Base-by-base conservation (phyloP, 2,797 vertebrate genomes). In the Clarias laeviceps region DNA sequence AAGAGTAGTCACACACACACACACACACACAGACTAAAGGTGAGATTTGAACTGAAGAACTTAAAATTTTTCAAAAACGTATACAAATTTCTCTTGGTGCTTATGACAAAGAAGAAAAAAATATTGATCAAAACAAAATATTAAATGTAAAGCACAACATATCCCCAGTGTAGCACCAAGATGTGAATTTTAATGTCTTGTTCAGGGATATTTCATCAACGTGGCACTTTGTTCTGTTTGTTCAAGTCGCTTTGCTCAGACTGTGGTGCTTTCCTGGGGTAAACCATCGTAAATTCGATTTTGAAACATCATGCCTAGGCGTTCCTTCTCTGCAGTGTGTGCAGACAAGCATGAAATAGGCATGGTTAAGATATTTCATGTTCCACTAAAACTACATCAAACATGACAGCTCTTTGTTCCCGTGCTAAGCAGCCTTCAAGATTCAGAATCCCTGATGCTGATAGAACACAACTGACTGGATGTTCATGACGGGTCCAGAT, bases 261-360 rank as follows among this genome's bases (percentile, higher is more conserved):
- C 73, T 24, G 57, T 24, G 22, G 11, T 57, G 76, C 24, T 61
- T 59, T 34, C n/a, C 56, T n/a, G 76, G 62, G 57, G 76, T 37
- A 79, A 62, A 79, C 90, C 88, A 90, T 82, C 88, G 87, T 88
- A 91, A 92, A 91, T 92, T 89, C 87, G 85, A 87, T 91, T 54
- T 91, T 83, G 82, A 82, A 88, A 77, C 89, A 88, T 92, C 91
- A 91, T 90, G 90, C 81, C 86, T 81, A 84, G 86, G 85, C 82
- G 70, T 92, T 92, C 87, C 88, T 90, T 82, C 87, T 83, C 82
- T 79, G 73, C 87, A 77, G 54, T 61, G 80, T 90, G 91, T 90
- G 89, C 87, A 90, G 91, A 93, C 91, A 92, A 84, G 91, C 92
- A 92, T 93, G 91, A 94, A 94, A 95, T 93, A 92, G 85, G 91